Evolutionary conservation across 1,140 invertebrate genomes (phyloP).

Genomic region (Danaus plexippus): DNA sequence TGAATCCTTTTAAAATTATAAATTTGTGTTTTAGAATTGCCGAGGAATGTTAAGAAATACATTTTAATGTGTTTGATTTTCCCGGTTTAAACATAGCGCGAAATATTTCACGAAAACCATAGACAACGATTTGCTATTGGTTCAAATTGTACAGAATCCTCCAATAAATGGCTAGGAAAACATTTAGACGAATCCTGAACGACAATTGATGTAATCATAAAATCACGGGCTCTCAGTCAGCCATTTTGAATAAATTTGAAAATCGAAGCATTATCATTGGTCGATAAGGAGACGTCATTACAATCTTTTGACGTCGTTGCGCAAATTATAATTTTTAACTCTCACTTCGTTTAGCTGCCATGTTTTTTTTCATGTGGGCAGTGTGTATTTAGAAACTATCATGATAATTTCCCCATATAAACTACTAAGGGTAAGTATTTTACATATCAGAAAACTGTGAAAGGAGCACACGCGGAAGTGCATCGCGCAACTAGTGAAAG

Average conservation of each 20-base stretch:
- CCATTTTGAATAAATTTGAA: conserved; percentile 60
- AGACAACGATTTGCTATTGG: too few relatives aligned
- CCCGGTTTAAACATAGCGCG: conserved; percentile 28
- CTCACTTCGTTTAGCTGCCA: conserved; percentile 67
- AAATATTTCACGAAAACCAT: conserved; percentile 18
- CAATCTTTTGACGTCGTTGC: conserved; percentile 65
- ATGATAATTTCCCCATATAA: conserved; percentile 65
- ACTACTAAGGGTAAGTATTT: conserved; percentile 60
- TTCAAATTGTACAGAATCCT: too few relatives aligned
- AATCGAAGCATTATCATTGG: conserved; percentile 50
- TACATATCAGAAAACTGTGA: conserved; percentile 31
- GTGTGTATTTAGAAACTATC: conserved; percentile 66
- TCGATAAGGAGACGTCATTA: conserved; percentile 53
- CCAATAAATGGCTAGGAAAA: conserved; percentile 19
- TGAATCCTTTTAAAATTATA: too few relatives aligned
- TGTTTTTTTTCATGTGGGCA: conserved; percentile 71
- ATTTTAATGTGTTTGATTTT: conserved; percentile 8
- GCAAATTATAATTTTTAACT: conserved; percentile 68
- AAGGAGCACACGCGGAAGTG: conserved; percentile 42
- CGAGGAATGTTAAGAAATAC: too few relatives aligned
- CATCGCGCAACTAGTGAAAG: conserved; percentile 59
- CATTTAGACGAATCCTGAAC: conserved; percentile 46
- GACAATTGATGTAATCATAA: conserved; percentile 34
- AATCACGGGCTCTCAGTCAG: conserved; percentile 41
- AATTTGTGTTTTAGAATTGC: too few relatives aligned